Evolutionary conservation across 2,888 invertebrate genomes (phyloP), one percentile per base, ranked within the genome.

Genomic region (Eurois occulta): DNA sequence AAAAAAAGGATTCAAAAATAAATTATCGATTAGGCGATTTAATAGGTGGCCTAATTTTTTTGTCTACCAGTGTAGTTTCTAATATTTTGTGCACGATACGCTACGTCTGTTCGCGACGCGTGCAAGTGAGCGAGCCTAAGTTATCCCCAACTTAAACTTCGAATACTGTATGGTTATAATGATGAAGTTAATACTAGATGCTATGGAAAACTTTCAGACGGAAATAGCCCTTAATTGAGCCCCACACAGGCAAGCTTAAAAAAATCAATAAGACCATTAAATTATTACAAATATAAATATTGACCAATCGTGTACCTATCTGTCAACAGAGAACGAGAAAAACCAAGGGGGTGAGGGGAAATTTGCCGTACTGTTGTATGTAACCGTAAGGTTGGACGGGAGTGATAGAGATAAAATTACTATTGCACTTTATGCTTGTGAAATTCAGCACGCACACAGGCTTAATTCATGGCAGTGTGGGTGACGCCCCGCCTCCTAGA

Each of bases 401-500:
- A 70, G 68, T 24, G 80, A 80, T 5, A 60, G 74, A 65, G 80
- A 80, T 60, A 46, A 28, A 52, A 60, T 55, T 28, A 66, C 11
- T 70, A 38, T 32, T 80, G 81, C 81, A 70, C 60, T 75, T 28
- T 55, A 58, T 48, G 75, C 75, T 65, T 55, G 52, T 60, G 8
- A 58, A 58, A 58, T 58, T 58, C 58, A 28, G 16, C 28, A 58
- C 58, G 28, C 58, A 58, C 58, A 58, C 58, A 28, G 16, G 28
- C 58, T 28, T 18, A 71, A n/a, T 48, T 24, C 32, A 32, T 28
- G 46, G 16, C 35, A 46, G 52, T 58, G 58, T 41, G 75, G n/a
- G 32, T 43, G 4, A 48, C 48, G 43, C 69, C 7, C 65, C 80
- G 75, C 80, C 80, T 52, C 21, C 21, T 16, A n/a, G 18, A 13